Conservation (phyloP, 1,140 invertebrate genomes). For the Orchesella cincta region DNA sequence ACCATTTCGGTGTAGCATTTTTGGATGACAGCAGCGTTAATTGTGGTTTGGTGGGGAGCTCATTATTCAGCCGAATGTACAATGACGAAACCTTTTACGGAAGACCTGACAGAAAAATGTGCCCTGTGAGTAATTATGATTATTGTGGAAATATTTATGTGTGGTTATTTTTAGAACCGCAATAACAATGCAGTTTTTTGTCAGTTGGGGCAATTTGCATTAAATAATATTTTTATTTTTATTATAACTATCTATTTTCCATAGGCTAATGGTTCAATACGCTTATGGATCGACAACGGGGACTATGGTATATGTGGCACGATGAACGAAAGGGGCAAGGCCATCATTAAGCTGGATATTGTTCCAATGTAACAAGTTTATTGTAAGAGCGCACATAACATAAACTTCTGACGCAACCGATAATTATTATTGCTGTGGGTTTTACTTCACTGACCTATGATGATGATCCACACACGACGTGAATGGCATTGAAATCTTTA, state of each 20-base stretch:
- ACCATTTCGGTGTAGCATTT: conserved; percentile 42
- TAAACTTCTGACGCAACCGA: no score
- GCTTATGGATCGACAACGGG: conserved; percentile 27
- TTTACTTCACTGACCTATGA: no score
- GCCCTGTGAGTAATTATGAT: conserved; percentile 23
- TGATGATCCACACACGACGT: no score
- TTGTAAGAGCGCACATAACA: no score
- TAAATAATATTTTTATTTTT: background rate
- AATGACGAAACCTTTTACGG: conserved; percentile 32
- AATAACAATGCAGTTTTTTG: no score
- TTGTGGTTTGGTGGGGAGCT: background rate
- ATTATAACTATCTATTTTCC: background rate
- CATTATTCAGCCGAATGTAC: conserved; percentile 42
- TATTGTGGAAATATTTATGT: background rate
- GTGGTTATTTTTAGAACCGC: background rate
- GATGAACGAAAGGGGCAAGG: conserved; percentile 37
- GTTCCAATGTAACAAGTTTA: background rate
- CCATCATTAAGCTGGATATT: conserved; percentile 34
- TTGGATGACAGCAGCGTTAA: conserved; percentile 15
- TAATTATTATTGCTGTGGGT: no score
- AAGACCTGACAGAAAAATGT: conserved; percentile 24
- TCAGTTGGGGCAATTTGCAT: background rate
- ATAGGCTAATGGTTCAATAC: background rate
- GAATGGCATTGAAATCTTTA: no score
- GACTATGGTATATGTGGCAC: conserved; percentile 27